These are phyloP conservation scores for Argyresthia albistria DNA, from an alignment of 2,888 invertebrate species.

Conservation along the genomic window DNA sequence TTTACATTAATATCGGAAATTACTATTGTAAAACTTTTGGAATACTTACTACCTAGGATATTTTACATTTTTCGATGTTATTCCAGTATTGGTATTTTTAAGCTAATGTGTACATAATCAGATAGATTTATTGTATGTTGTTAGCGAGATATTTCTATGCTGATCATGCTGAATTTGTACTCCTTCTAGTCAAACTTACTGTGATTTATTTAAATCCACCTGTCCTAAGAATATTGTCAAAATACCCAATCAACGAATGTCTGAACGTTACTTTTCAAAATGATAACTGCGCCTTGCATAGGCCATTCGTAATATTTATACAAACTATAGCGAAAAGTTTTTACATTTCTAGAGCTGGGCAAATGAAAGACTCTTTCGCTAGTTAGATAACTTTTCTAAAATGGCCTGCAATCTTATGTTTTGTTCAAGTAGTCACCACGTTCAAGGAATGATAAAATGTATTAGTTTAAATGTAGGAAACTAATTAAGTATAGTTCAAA, in stretches of 20 bases:
- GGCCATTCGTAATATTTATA: too few relatives aligned
- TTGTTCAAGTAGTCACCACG: too few relatives aligned
- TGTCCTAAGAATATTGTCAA: too few relatives aligned
- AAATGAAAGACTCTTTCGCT: slow-evolving; percentile 58
- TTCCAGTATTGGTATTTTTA: slow-evolving; percentile 25
- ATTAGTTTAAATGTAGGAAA: slow-evolving; percentile 5
- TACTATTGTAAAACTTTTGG: neutral
- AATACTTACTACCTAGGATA: neutral
- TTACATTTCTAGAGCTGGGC: slow-evolving; percentile 65
- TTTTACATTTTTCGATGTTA: slow-evolving; percentile 41
- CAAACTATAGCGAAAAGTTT: slow-evolving; percentile 37
- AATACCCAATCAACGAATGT: too few relatives aligned
- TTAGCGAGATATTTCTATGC: too few relatives aligned
- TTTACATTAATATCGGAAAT: slow-evolving; percentile 18
- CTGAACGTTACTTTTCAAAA: too few relatives aligned
- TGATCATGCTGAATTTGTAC: too few relatives aligned
- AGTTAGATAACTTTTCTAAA: slow-evolving; percentile 8
- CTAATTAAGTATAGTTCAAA: slow-evolving; percentile 47
- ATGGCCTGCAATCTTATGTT: too few relatives aligned
- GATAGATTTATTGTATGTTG: slow-evolving; percentile 23
- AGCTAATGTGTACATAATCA: slow-evolving; percentile 62
- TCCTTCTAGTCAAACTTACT: too few relatives aligned
- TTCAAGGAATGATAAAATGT: too few relatives aligned
- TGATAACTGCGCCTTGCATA: too few relatives aligned
- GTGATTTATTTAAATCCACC: too few relatives aligned